Conservation (phyloP, 1,140 invertebrate genomes). For the Cheumatopsyche charites region DNA sequence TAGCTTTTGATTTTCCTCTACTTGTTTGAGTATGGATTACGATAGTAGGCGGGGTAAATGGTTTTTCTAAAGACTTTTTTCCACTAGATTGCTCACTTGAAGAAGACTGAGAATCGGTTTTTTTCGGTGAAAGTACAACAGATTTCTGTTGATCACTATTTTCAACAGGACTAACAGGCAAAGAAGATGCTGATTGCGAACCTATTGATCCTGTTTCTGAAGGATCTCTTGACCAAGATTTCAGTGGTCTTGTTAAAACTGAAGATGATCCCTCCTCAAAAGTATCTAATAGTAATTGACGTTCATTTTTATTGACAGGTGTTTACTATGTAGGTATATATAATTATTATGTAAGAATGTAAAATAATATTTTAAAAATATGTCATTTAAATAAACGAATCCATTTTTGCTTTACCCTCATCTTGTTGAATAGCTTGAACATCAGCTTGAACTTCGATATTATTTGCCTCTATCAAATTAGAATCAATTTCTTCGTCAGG, state of each 20-base stretch:
- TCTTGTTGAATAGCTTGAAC: conserved; percentile 52
- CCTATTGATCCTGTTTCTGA: conserved; percentile 51
- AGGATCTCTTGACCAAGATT: conserved; percentile 51
- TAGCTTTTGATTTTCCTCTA: conserved; percentile 69
- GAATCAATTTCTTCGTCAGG: conserved; percentile 53
- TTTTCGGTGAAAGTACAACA: conserved; percentile 45
- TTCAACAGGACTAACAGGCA: conserved; percentile 47
- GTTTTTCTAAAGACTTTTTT: not conserved
- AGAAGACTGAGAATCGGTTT: conserved; percentile 21
- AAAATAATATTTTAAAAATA: too few species aligned
- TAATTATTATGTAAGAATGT: too few species aligned
- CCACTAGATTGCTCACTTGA: not conserved
- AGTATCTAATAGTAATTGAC: not conserved
- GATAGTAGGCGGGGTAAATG: too few species aligned
- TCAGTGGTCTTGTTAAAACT: conserved; percentile 51
- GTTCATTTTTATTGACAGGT: conserved; percentile 6
- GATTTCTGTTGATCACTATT: conserved; percentile 25
- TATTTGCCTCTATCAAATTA: conserved; percentile 51
- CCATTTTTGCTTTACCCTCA: conserved; percentile 44
- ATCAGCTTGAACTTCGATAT: conserved; percentile 57
- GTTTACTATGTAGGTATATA: conserved; percentile 15
- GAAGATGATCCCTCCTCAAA: conserved; percentile 45
- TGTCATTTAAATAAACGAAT: too few species aligned
- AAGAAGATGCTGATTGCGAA: conserved; percentile 51
- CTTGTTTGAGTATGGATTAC: not conserved